Conservation (phyloP, 1,140 invertebrate species). For the Scaptomyza hsui region DNA sequence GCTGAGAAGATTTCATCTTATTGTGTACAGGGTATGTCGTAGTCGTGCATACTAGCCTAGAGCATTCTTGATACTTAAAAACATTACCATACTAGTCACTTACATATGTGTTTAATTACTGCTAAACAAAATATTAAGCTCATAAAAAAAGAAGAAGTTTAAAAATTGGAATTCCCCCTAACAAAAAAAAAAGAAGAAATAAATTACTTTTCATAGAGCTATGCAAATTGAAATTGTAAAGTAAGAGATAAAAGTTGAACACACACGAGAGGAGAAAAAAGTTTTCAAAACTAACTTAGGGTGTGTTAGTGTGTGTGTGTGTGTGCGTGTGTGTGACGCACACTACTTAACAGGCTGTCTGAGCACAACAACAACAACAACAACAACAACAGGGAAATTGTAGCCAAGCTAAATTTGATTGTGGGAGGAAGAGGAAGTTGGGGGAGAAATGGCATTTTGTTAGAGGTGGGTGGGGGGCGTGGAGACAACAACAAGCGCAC, state of each 20-base stretch:
- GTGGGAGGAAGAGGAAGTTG: conserved; percentile 32
- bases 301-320: conserved; percentile 8
- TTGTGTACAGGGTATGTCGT: too few relatives aligned
- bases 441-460: not conserved
- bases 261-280: not conserved
- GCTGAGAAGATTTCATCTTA: too few relatives aligned
- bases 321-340: conserved; percentile 35
- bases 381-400: conserved; percentile 37
- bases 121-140: too few relatives aligned
- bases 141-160: too few relatives aligned
- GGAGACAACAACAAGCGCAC: conserved; percentile 18
- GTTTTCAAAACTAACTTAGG: not conserved
- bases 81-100: too few relatives aligned
- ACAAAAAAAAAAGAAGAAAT: not conserved
- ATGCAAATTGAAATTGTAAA: not conserved
- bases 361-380: conserved; percentile 1
- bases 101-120: too few relatives aligned
- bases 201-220: not conserved
- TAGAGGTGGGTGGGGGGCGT: not conserved
- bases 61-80: too few relatives aligned
- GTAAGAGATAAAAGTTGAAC: conserved; percentile 11
- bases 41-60: too few relatives aligned
- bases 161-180: too few relatives aligned
- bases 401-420: conserved; percentile 66
- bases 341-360: conserved; percentile 69